Percentiles rank a stretch among this genome's conserved stretches.
phyloP scores from a whole-genome alignment of 2,797 vertebrate species.

The Pipistrellus pygmaeus region DNA sequence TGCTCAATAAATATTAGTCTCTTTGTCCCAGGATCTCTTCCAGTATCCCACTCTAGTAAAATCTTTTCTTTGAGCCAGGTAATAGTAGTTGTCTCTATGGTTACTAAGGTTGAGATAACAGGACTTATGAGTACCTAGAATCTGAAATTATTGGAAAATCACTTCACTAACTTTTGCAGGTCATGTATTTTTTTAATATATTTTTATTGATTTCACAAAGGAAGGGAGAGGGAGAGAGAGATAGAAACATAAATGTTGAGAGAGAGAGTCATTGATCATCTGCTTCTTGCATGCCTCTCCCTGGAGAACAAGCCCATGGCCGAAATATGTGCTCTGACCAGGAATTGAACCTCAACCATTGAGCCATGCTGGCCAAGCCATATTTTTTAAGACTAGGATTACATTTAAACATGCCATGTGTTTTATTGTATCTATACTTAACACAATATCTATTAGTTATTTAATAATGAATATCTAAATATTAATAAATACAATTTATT shows the following conservation, averaged over 20 bases:
- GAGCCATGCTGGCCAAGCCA: too few species aligned
- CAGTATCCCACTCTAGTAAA: not conserved
- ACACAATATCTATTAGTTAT: not conserved
- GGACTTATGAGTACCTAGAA: not conserved
- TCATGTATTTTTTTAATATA: not conserved
- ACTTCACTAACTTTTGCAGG: not conserved
- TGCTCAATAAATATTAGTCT: not conserved
- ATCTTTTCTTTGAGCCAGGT: not conserved
- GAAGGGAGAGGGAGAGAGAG: too few species aligned
- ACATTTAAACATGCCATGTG: not conserved
- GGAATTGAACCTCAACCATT: too few species aligned
- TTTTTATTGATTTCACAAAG: too few species aligned
- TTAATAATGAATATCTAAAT: not conserved
- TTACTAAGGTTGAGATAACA: not conserved
- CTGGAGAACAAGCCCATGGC: too few species aligned
- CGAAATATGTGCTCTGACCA: too few species aligned
- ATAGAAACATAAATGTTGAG: too few species aligned
- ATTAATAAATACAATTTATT: not conserved
- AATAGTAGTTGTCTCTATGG: not conserved
- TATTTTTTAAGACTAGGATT: conserved; percentile 8
- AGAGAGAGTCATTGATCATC: too few species aligned
- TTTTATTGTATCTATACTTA: not conserved
- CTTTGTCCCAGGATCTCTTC: not conserved
- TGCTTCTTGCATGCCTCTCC: too few species aligned
- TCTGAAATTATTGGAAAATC: not conserved